phyloP scores from a whole-genome alignment of 2,888 invertebrate species.

The Erynnis tages region DNA sequence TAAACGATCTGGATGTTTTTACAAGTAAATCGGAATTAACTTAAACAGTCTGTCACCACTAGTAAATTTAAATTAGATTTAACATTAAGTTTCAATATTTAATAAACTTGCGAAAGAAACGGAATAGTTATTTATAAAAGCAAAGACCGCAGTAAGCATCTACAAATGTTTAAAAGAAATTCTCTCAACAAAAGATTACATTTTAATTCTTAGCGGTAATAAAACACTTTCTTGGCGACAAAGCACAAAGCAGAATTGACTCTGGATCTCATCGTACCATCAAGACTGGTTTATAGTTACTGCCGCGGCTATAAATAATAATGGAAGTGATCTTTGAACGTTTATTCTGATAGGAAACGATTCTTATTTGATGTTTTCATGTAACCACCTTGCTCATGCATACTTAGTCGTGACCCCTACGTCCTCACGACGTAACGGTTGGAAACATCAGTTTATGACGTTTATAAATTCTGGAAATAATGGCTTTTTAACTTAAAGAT shows the following conservation, averaged over 20 bases:
- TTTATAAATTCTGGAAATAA: constrained; percentile 21
- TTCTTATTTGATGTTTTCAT: constrained; percentile 36
- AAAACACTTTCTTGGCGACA: constrained; percentile 46
- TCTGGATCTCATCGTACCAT: constrained; percentile 10
- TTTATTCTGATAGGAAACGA: constrained; percentile 35
- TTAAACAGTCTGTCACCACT: too few relatives aligned
- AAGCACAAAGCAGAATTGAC: constrained; percentile 25
- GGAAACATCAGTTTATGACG: constrained; percentile 24
- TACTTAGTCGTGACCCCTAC: constrained; percentile 30
- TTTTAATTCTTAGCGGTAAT: constrained; percentile 59
- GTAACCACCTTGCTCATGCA: constrained; percentile 33
- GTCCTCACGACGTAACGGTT: constrained; percentile 32
- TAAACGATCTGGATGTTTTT: background rate
- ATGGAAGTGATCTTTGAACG: constrained; percentile 34
- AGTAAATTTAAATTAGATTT: too few relatives aligned
- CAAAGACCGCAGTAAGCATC: constrained; percentile 13
- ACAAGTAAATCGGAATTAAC: too few relatives aligned
- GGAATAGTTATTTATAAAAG: constrained; percentile 13
- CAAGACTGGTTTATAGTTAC: constrained; percentile 31
- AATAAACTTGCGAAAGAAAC: constrained; percentile 4
- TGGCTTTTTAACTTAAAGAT: constrained; percentile 6
- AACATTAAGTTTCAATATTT: background rate
- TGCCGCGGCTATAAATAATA: constrained; percentile 35
- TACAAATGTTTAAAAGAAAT: constrained; percentile 35
- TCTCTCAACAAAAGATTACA: constrained; percentile 54